Evolutionary conservation across 2,888 invertebrate genomes (phyloP).

Genomic region (Leuctra nigra): DNA sequence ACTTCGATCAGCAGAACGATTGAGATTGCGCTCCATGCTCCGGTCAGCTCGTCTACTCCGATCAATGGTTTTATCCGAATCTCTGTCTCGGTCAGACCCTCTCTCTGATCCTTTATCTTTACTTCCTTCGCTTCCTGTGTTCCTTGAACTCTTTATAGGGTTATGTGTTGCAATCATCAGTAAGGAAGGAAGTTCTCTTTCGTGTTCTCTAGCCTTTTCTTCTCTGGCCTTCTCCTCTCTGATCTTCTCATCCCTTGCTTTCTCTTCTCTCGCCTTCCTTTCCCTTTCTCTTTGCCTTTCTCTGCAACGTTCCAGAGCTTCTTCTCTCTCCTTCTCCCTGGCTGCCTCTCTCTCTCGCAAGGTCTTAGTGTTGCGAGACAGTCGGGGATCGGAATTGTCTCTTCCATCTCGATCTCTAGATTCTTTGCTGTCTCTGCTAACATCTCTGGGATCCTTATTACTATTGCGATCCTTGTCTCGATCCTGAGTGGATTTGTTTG

Average conservation of each 20-base stretch:
- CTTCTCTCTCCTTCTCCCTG: constrained; percentile 55
- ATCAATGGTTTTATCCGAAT: constrained; percentile 34
- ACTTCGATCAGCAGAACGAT: constrained; percentile 17
- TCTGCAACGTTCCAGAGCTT: constrained; percentile 59
- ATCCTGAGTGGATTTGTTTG: constrained; percentile 24
- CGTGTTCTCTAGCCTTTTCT: constrained; percentile 27
- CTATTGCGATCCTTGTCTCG: constrained; percentile 25
- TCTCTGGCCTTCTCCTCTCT: constrained; percentile 2
- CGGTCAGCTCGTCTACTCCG: constrained; percentile 15
- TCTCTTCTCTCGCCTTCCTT: constrained; percentile 31
- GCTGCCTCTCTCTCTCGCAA: constrained; percentile 44
- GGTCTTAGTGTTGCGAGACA: constrained; percentile 27
- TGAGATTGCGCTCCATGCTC: constrained; percentile 15
- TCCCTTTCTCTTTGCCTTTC: constrained; percentile 50
- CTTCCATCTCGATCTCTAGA: constrained; percentile 13
- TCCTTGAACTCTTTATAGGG: constrained; percentile 19
- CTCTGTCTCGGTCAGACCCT: constrained; percentile 31
- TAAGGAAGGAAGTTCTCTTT: constrained; percentile 29
- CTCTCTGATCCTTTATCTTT: constrained; percentile 22
- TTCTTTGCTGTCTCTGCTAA: constrained; percentile 17
- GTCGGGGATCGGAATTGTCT: constrained; percentile 19
- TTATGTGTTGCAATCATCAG: constrained; percentile 28
- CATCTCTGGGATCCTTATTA: constrained; percentile 16
- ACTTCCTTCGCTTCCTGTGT: constrained; percentile 31
- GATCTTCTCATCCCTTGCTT: constrained; percentile 24